Conservation (phyloP, 2,797 vertebrate genomes). For the Podarcis lilfordi region DNA sequence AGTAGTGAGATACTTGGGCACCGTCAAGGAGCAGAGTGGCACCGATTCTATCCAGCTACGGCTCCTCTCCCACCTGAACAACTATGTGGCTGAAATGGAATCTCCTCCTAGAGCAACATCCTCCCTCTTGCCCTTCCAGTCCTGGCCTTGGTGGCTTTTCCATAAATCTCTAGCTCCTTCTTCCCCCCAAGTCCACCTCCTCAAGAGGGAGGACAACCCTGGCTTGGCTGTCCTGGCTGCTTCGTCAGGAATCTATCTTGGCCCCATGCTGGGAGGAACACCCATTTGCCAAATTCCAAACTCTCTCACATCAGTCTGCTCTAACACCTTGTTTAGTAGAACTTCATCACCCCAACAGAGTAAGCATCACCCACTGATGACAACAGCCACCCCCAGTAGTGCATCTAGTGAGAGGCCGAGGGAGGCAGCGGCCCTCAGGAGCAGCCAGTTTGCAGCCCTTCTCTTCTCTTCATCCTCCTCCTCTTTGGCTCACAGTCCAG, state of each 20-base stretch:
- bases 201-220: constrained; percentile 79
- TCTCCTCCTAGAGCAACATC: constrained; percentile 78
- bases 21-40: constrained; percentile 87
- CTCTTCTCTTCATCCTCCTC: constrained; percentile 66
- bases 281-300: constrained; percentile 76
- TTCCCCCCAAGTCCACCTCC: constrained; percentile 58
- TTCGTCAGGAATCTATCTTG: constrained; percentile 83
- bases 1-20: constrained; percentile 90
- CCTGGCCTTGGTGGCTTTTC: constrained; percentile 89
- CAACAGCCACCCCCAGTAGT: constrained; percentile 61
- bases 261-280: constrained; percentile 76
- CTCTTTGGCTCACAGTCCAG: neutral
- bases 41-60: constrained; percentile 88
- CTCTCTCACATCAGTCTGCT: constrained; percentile 71
- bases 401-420: constrained; percentile 58
- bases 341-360: constrained; percentile 74
- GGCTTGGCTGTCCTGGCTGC: constrained; percentile 66
- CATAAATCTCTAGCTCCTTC: constrained; percentile 72
- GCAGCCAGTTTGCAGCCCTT: constrained; percentile 65
- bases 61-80: constrained; percentile 94
- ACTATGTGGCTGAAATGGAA: constrained; percentile 90
- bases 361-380: constrained; percentile 62
- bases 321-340: constrained; percentile 65
- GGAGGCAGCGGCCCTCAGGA: constrained; percentile 72
- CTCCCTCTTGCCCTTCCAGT: constrained; percentile 80